Evolutionary conservation across 2,797 vertebrate genomes (phyloP), one percentile per base, ranked within the genome.

Genomic region (Xiphophorus birchmanni): DNA sequence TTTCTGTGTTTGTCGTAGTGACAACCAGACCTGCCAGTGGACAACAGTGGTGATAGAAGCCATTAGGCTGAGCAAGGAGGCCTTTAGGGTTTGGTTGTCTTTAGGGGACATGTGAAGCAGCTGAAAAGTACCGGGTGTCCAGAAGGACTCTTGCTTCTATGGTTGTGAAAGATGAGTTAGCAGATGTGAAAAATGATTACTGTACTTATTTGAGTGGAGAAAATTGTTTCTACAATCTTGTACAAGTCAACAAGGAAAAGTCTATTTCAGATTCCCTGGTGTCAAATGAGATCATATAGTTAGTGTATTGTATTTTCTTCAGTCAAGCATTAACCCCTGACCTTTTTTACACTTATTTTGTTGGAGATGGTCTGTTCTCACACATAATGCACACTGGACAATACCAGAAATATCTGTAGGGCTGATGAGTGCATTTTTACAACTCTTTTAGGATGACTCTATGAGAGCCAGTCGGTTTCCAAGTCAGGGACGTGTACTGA

Each of bases 251-350:
- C 79, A 76, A 72, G 82, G 91, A 87, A 88, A 85, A 76, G 74
- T 83, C 83, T 85, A 84, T 88, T 86, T 69, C 83, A 84, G 74
- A 78, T 85, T 83, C 86, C 83, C 87, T 84, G 88, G 83, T 90
- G 93, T 91, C 81, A 89, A 89, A 90, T 88, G 84, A 88, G 78
- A 58, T 60, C 79, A 91, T 91, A 89, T 91, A 93, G 92, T 94
- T 93, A 91, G 76, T 91, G 82, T 78, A 87, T 90, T 89, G 90
- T 90, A 90, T 90, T 75, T 89, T 90, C 93, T 90, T 86, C n/a
- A 91, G 94, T 92, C 90, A 75, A 87, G 87, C 85, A 87, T 93
- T 93, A 91, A 94, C 94, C 92, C 88, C 88, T 94, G 29, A 32
- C 29, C 58, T 32, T 93, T 93, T 87, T 82, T 84, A 86, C 73